phyloP scores from a whole-genome alignment of 2,113 vertebrate genomes.

The Corythoichthys intestinalis region DNA sequence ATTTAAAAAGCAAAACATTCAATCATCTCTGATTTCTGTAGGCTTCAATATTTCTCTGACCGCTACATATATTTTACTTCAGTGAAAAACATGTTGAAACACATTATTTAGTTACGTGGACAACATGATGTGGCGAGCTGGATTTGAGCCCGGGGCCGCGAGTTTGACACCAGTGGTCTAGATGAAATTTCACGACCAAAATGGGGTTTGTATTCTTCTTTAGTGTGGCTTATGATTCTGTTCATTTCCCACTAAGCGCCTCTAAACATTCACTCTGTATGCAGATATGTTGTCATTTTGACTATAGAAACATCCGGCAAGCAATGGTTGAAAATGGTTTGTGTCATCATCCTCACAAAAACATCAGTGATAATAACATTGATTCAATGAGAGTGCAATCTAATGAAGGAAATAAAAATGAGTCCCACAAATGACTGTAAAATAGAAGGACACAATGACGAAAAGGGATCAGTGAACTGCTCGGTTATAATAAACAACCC shows the following conservation, averaged over 20 bases:
- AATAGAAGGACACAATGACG: slow-evolving; percentile 8
- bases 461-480: slow-evolving; percentile 9
- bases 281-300: not conserved
- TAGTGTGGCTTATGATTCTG: not conserved
- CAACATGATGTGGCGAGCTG: slow-evolving; percentile 21
- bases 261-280: not conserved
- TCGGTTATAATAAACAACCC: slow-evolving; percentile 29
- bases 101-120: too few relatives aligned
- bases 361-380: not conserved
- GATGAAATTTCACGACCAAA: not conserved
- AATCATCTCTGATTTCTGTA: too few relatives aligned
- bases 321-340: not conserved
- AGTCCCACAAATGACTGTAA: not conserved
- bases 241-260: not conserved
- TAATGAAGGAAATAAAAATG: slow-evolving; percentile 3
- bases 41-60: too few relatives aligned
- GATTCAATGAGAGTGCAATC: not conserved
- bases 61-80: too few relatives aligned
- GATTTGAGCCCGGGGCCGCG: too few relatives aligned
- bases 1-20: too few relatives aligned
- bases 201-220: not conserved
- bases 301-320: not conserved
- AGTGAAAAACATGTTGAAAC: too few relatives aligned
- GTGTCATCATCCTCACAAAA: not conserved
- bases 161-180: too few relatives aligned